Evolutionary conservation across 2,113 vertebrate species (phyloP).

Genomic region (Ammodytes marinus): DNA sequence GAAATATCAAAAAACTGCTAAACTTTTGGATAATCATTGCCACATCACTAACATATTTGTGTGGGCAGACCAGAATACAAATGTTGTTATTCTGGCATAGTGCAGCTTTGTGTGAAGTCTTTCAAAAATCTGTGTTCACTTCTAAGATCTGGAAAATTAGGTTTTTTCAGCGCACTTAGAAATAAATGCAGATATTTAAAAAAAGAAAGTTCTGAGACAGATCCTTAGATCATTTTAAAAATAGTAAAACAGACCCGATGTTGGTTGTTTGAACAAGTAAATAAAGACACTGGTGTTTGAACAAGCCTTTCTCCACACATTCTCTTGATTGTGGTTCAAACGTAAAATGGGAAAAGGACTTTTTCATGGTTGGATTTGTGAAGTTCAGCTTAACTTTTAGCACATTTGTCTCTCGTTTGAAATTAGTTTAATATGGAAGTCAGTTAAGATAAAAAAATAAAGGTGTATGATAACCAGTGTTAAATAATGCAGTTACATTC

Average conservation of each 20-base stretch:
- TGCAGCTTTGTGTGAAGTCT: conserved; percentile 60
- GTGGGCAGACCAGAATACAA: conserved; percentile 77
- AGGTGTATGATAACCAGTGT: not conserved
- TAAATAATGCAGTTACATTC: not conserved
- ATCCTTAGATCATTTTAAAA: conserved; percentile 34
- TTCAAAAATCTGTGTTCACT: conserved; percentile 55
- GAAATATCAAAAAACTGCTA: conserved; percentile 68
- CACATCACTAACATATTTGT: conserved; percentile 73
- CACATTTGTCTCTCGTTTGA: conserved; percentile 8
- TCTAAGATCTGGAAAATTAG: conserved; percentile 49
- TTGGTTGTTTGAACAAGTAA: conserved; percentile 25
- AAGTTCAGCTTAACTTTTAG: not conserved
- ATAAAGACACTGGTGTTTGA: conserved; percentile 44
- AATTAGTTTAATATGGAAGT: conserved; percentile 13
- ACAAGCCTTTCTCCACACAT: conserved; percentile 12
- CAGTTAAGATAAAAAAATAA: conserved; percentile 1
- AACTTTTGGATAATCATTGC: conserved; percentile 75
- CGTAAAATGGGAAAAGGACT: conserved; percentile 16
- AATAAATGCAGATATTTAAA: conserved; percentile 38
- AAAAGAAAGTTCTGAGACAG: conserved; percentile 8
- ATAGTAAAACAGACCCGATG: conserved; percentile 10
- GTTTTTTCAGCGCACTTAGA: conserved; percentile 33
- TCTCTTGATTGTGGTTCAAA: conserved; percentile 31
- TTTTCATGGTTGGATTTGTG: conserved; percentile 17
- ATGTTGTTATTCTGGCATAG: conserved; percentile 69